These are phyloP conservation scores for Excalfactoria chinensis DNA, from an alignment of 2,113 vertebrate species.

Conservation along the genomic window DNA sequence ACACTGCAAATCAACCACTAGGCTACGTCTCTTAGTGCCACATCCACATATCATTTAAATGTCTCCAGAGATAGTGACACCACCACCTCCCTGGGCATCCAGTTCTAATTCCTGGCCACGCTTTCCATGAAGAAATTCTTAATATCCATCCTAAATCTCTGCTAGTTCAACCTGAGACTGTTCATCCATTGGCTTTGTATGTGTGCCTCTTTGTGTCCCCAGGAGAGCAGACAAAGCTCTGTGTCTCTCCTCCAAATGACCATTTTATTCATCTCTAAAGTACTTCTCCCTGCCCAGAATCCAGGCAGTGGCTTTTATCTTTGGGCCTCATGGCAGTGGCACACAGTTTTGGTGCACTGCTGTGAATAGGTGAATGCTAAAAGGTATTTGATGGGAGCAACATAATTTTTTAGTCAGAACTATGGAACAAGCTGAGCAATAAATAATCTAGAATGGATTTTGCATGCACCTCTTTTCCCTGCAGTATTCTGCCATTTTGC, in stretches of 20 bases:
- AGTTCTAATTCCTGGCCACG: not conserved
- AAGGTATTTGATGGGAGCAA: not conserved
- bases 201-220: not conserved
- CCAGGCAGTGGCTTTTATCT: not conserved
- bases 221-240: not conserved
- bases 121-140: not conserved
- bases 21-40: not conserved
- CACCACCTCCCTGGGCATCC: not conserved
- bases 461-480: not conserved
- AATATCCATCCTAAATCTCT: not conserved
- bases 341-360: not conserved
- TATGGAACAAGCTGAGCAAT: not conserved
- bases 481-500: not conserved
- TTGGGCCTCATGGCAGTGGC: not conserved
- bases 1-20: not conserved
- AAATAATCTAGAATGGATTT: constrained; percentile 23
- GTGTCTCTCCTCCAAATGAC: not conserved
- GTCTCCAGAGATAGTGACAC: not conserved
- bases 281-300: not conserved
- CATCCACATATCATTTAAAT: not conserved
- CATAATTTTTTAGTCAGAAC: constrained; percentile 17
- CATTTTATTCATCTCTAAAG: not conserved
- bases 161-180: not conserved
- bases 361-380: not conserved
- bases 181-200: not conserved